Base-by-base conservation (phyloP, 2,113 vertebrate species). In the Hippopotamus amphibius region DNA sequence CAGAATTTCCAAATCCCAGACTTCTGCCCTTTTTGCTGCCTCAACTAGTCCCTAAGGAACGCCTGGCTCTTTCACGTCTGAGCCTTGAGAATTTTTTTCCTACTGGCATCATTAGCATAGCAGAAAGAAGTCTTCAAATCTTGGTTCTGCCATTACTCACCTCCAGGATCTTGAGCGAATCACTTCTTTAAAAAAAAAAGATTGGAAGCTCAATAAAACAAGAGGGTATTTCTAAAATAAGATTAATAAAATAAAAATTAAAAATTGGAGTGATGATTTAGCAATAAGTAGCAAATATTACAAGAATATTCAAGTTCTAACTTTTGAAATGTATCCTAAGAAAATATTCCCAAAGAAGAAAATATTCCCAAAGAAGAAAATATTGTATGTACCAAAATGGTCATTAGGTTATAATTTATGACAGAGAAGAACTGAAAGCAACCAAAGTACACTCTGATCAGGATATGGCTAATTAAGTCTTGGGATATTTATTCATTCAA, bases 261-360 rank as follows among this genome's bases (percentile, higher is more conserved):
- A 50, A 87, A 88, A 66, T 19, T 5, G 69, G 50, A 16, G n/a
- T 61, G 19, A 82, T n/a, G 17, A 72, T 89, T 89, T 59, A 96
- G 43, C 16, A 89, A 55, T 79, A 88, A 92, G 26, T 83, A 87
- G 50, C 30, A 93, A 93, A 80, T 74, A 65, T 30, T 68, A 88
- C 9, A 95, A 85, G 92, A 95, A 71, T 41, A 92, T 76, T 80
- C 30, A 94, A 74, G 15, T 84, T 96, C 33, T 94, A 92, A 69
- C 22, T 79, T 79, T 55, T 79, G 50, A 77, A 28, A 53, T 77
- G 17, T 77, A 77, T 53, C 16, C 74, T 68, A 85, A 86, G 10
- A 43, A 82, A 43, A 77, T 59, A 69, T 6, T 28, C 10, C 61
- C 30, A 57, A 71, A 66, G 46, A 83, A 80, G 46, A 91, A 96